Percentiles rank a stretch among this genome's conserved stretches.
Evolutionary conservation across 92 coral and sea anemone genomes (phyloP).

Genomic region (Phenganax marumi): DNA sequence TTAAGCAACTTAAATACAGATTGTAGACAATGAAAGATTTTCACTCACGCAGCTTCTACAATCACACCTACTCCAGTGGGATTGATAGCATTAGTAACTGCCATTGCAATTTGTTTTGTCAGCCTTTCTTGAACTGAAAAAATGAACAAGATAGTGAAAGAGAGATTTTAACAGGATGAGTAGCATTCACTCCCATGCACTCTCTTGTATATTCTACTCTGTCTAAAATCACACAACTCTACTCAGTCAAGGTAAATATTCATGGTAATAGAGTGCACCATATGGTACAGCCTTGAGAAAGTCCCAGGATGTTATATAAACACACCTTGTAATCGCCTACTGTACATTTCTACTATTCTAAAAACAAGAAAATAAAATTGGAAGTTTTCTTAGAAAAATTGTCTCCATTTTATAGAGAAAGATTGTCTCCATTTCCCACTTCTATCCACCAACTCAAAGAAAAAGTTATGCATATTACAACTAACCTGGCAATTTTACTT

Average conservation of each 20-base stretch:
- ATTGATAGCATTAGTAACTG: constrained; percentile 79
- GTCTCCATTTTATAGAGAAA: no score
- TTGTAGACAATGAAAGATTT: background rate
- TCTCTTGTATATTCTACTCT: no score
- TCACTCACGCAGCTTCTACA: constrained; percentile 90
- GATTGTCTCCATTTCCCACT: no score
- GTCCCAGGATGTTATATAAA: background rate
- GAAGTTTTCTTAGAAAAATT: background rate
- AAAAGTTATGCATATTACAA: background rate
- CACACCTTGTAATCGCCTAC: constrained; percentile 92
- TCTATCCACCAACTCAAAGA: no score
- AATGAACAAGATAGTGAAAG: background rate
- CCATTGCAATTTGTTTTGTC: constrained; percentile 92
- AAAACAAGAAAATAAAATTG: constrained; percentile 7
- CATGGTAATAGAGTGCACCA: no score
- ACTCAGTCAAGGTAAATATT: no score
- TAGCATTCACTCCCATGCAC: background rate
- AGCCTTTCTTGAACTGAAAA: constrained; percentile 90
- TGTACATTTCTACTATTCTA: constrained; percentile 95
- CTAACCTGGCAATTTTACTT: constrained; percentile 89
- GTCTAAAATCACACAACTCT: no score
- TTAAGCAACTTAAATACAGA: background rate
- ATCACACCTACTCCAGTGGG: constrained; percentile 96
- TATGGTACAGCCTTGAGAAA: background rate
- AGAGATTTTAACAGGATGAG: background rate